phyloP scores from a whole-genome alignment of 2,888 invertebrate species.

The Ferrisia virgata region DNA sequence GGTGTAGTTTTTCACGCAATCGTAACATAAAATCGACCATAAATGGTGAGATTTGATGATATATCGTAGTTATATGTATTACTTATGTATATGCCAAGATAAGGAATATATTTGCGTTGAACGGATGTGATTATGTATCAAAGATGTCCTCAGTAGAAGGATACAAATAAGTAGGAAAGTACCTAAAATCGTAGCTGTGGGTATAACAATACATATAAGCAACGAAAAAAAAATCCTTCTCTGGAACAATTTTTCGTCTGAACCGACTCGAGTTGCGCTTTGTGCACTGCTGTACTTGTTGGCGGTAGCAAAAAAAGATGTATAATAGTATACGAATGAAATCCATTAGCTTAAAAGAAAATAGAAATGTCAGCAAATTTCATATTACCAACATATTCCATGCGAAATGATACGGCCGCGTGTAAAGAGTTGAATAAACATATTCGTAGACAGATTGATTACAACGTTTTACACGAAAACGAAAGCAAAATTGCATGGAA shows the following conservation, averaged over 20 bases:
- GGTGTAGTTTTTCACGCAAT: slow-evolving; percentile 9
- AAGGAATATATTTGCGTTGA: not conserved
- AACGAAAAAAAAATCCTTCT: not conserved
- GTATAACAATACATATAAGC: too few species aligned
- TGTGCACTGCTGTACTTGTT: too few species aligned
- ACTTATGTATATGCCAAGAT: not conserved
- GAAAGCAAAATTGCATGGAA: not conserved
- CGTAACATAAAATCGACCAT: not conserved
- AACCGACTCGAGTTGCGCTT: too few species aligned
- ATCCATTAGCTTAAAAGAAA: slow-evolving; percentile 14
- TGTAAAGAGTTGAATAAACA: slow-evolving; percentile 14
- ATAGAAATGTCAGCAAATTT: slow-evolving; percentile 14
- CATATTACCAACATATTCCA: not conserved
- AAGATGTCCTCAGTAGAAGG: not conserved
- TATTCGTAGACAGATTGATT: slow-evolving; percentile 5
- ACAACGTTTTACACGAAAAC: not conserved
- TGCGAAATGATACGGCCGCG: not conserved
- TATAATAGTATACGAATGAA: not conserved
- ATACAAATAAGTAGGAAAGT: not conserved
- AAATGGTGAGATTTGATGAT: not conserved
- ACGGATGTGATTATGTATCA: not conserved
- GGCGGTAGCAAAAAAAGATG: too few species aligned
- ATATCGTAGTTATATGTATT: not conserved
- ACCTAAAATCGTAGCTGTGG: too few species aligned
- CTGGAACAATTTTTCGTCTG: not conserved